These are phyloP conservation scores for Emydoidea blandingii DNA, from an alignment of 2,797 vertebrate genomes.

Conservation along the genomic window DNA sequence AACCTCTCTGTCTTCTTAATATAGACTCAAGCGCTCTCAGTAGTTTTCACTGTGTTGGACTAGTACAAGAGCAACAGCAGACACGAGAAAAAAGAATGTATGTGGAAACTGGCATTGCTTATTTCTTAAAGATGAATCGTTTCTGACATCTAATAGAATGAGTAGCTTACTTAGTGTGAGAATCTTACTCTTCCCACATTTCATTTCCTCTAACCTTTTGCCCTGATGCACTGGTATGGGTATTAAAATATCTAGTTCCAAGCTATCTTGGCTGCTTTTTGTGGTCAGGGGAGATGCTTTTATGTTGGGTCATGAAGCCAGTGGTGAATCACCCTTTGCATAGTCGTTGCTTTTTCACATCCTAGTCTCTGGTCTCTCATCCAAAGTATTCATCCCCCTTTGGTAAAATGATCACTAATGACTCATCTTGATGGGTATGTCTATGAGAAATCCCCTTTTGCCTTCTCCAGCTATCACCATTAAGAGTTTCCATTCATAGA, in stretches of 20 bases:
- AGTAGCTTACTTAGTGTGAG: conserved; percentile 54
- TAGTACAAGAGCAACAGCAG: background rate
- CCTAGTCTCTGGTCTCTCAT: conserved; percentile 27
- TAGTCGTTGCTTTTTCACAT: conserved; percentile 2
- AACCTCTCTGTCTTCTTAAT: background rate
- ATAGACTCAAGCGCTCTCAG: background rate
- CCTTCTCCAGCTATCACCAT: conserved; percentile 11
- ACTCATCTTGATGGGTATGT: conserved; percentile 40
- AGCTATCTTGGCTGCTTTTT: conserved; percentile 55
- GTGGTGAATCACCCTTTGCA: conserved; percentile 58
- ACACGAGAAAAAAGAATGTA: background rate
- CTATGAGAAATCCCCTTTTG: conserved; percentile 22
- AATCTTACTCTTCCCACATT: conserved; percentile 70
- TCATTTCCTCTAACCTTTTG: conserved; percentile 72
- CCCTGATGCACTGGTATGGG: too few species aligned
- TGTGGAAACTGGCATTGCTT: background rate
- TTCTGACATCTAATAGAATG: conserved; percentile 13
- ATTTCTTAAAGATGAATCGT: conserved; percentile 20
- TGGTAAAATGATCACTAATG: background rate
- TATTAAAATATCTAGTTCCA: conserved; percentile 66
- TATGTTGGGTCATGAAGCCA: conserved; percentile 59
- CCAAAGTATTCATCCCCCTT: conserved; percentile 40
- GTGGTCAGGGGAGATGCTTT: conserved; percentile 69
- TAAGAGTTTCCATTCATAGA: background rate
- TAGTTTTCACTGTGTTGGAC: conserved; percentile 6